These are phyloP conservation scores for Gymnosoma rotundatum DNA, from an alignment of 2,888 invertebrate species.

Conservation along the genomic window DNA sequence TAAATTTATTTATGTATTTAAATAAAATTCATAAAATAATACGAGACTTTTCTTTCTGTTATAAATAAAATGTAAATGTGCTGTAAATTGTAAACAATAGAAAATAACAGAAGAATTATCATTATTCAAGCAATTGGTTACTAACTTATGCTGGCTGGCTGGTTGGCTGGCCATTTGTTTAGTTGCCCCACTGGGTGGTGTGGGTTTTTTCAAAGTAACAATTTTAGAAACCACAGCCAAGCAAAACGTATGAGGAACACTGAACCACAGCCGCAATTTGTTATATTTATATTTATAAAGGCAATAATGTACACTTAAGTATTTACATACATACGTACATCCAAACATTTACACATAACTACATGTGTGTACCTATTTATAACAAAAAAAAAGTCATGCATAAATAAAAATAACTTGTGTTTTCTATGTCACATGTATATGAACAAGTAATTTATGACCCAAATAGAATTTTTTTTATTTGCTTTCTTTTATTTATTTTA, in stretches of 20 bases:
- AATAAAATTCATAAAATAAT: neutral
- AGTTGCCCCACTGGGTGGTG: neutral
- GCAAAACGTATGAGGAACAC: slow-evolving; percentile 19
- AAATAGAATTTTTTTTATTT: slow-evolving; percentile 61
- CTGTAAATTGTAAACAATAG: neutral
- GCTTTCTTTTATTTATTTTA: slow-evolving; percentile 45
- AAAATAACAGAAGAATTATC: neutral
- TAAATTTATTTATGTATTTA: neutral
- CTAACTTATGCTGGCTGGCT: slow-evolving; percentile 21
- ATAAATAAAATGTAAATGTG: neutral
- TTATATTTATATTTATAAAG: neutral
- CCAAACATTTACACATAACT: neutral
- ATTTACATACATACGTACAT: slow-evolving; percentile 3
- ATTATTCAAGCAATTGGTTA: slow-evolving; percentile 29
- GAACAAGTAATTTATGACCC: slow-evolving; percentile 67
- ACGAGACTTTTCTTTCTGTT: neutral
- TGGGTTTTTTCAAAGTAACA: slow-evolving; percentile 9
- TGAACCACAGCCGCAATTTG: slow-evolving; percentile 20
- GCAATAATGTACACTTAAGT: neutral
- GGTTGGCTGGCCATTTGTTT: neutral
- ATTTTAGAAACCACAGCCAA: slow-evolving; percentile 37
- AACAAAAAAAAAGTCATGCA: slow-evolving; percentile 42
- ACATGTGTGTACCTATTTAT: neutral
- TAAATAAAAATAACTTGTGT: slow-evolving; percentile 39
- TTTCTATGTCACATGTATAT: slow-evolving; percentile 60